Percentiles rank a stretch among this genome's conserved stretches.
Conservation (phyloP, 2,113 vertebrate species). For the Rostratula benghalensis region DNA sequence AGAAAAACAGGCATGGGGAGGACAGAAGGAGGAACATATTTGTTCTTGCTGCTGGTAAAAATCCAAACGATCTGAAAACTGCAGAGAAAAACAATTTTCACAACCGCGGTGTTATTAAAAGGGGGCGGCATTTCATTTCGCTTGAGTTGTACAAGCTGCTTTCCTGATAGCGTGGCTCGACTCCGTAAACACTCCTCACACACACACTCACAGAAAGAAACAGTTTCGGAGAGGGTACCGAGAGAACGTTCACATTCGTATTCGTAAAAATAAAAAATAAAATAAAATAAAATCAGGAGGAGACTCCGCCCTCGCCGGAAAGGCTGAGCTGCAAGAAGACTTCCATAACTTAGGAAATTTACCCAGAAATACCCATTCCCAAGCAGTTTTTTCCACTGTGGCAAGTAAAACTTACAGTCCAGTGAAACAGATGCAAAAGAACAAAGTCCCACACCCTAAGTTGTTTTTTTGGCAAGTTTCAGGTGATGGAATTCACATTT, state of each 20-base stretch:
- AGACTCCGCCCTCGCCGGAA: background rate
- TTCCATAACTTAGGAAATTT: background rate
- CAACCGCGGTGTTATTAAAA: background rate
- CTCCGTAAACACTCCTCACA: background rate
- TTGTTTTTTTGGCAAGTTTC: background rate
- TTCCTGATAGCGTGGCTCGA: background rate
- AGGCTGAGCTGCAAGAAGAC: background rate
- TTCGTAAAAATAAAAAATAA: background rate
- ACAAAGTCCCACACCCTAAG: background rate
- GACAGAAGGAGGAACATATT: conserved; percentile 61
- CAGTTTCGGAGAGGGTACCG: background rate
- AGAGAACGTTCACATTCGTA: background rate
- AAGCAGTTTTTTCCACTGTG: background rate
- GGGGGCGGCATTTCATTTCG: background rate
- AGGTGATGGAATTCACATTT: background rate
- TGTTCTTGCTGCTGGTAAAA: conserved; percentile 47
- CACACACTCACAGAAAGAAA: background rate
- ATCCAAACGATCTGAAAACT: background rate
- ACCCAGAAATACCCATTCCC: background rate
- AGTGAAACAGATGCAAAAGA: background rate
- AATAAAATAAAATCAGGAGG: background rate
- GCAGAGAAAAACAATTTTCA: background rate
- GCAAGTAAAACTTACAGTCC: background rate
- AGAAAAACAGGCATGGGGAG: background rate
- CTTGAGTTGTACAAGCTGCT: background rate